These are phyloP conservation scores for Akabosia matsudoensis DNA, from an alignment of 1,140 invertebrate genomes.

Conservation along the genomic window DNA sequence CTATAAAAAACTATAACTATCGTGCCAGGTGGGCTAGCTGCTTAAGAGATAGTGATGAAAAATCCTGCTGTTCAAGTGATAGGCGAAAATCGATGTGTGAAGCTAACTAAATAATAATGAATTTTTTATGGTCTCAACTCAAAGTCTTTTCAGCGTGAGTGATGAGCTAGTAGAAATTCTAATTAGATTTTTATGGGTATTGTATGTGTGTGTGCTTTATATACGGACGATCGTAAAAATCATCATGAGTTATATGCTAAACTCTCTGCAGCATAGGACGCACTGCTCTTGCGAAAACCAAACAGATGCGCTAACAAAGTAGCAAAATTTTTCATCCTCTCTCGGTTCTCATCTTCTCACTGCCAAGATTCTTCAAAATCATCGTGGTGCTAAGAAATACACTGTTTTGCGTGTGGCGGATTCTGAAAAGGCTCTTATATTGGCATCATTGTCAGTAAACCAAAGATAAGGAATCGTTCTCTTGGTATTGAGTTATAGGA, in stretches of 20 bases:
- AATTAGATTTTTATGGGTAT: constrained; percentile 14
- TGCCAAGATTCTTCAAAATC: no score
- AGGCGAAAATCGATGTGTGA: neutral
- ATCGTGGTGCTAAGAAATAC: neutral
- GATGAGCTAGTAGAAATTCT: constrained; percentile 18
- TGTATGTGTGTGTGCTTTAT: neutral
- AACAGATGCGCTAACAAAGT: neutral
- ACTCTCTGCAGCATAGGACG: neutral
- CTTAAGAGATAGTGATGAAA: neutral
- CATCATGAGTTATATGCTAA: neutral
- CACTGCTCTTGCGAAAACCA: no score
- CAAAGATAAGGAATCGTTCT: no score
- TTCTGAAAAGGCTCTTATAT: no score
- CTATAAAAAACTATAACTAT: constrained; percentile 5
- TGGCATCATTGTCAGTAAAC: no score
- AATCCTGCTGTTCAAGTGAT: neutral
- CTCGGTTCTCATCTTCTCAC: neutral
- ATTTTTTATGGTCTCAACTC: constrained; percentile 18
- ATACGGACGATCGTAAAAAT: neutral
- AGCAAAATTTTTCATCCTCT: neutral
- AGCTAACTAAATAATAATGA: constrained; percentile 2
- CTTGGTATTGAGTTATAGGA: no score
- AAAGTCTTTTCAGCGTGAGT: neutral
- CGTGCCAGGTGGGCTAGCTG: neutral
- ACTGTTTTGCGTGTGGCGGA: no score